Conservation (phyloP, 1,140 invertebrate genomes). For the Callitettix versicolor region DNA sequence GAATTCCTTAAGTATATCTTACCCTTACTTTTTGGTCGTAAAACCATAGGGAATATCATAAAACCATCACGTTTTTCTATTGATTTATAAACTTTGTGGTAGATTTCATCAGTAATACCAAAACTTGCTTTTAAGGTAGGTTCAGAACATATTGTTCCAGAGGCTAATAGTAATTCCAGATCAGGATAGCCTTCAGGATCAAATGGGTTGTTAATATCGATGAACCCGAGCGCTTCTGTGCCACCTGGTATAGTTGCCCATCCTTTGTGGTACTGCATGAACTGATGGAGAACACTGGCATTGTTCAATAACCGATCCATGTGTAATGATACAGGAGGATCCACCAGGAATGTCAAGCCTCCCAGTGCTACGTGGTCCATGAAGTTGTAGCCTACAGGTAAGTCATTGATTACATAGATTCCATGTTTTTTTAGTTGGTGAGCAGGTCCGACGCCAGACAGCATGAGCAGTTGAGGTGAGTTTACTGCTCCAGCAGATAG, state of each 20-base stretch:
- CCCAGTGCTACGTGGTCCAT: conserved; percentile 60
- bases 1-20: conserved; percentile 40
- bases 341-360: conserved; percentile 4
- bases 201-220: conserved; percentile 52
- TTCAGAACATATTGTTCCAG: conserved; percentile 15
- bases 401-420: conserved; percentile 46
- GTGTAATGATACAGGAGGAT: not conserved
- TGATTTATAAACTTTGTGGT: conserved; percentile 31
- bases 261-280: conserved; percentile 32
- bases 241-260: conserved; percentile 68
- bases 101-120: conserved; percentile 30
- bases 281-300: conserved; percentile 3
- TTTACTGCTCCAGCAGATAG: conserved; percentile 49
- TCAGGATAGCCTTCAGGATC: conserved; percentile 45
- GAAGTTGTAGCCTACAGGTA: conserved; percentile 69
- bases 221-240: conserved; percentile 65
- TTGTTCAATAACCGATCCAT: conserved; percentile 13
- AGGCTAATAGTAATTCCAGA: conserved; percentile 31
- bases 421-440: conserved; percentile 35
- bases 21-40: conserved; percentile 51
- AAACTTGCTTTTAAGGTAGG: conserved; percentile 29
- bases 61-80: conserved; percentile 33
- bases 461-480: conserved; percentile 53
- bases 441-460: conserved; percentile 52
- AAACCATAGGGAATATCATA: conserved; percentile 24